phyloP scores from a whole-genome alignment of 2,113 vertebrate genomes.

The Etheostoma spectabile region DNA sequence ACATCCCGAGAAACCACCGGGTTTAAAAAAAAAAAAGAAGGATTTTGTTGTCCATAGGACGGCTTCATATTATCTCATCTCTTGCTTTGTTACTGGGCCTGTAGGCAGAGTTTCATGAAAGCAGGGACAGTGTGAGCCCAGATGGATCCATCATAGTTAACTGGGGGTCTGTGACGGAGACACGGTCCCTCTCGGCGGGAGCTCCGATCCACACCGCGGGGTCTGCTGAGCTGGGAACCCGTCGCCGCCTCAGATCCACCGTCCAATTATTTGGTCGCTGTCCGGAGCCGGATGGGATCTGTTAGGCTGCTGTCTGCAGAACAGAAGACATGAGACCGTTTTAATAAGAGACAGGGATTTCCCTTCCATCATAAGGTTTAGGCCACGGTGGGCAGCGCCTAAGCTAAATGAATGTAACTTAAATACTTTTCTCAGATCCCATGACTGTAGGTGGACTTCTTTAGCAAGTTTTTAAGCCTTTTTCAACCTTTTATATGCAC shows the following conservation, averaged over 20 bases:
- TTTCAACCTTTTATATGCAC: no score
- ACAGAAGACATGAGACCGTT: neutral
- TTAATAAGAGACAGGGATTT: neutral
- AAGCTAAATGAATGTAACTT: no score
- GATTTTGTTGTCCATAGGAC: neutral
- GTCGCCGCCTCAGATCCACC: slow-evolving; percentile 30
- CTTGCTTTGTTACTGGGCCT: slow-evolving; percentile 27
- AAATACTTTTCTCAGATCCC: no score
- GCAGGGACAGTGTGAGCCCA: slow-evolving; percentile 28
- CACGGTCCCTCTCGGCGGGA: slow-evolving; percentile 29
- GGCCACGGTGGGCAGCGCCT: no score
- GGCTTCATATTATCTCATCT: slow-evolving; percentile 22
- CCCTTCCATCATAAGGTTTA: no score
- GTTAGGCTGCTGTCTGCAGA: slow-evolving; percentile 34
- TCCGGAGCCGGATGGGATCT: slow-evolving; percentile 39
- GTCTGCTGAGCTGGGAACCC: slow-evolving; percentile 26
- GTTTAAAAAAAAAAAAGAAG: neutral
- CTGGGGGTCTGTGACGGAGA: slow-evolving; percentile 26
- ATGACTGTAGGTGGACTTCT: no score
- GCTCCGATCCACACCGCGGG: neutral
- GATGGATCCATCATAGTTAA: slow-evolving; percentile 64
- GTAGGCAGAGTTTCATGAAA: slow-evolving; percentile 46
- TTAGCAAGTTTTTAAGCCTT: no score
- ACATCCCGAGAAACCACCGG: neutral
- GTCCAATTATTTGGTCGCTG: slow-evolving; percentile 38